phyloP scores from a whole-genome alignment of 2,113 vertebrate species.

The Delphinus delphis region DNA sequence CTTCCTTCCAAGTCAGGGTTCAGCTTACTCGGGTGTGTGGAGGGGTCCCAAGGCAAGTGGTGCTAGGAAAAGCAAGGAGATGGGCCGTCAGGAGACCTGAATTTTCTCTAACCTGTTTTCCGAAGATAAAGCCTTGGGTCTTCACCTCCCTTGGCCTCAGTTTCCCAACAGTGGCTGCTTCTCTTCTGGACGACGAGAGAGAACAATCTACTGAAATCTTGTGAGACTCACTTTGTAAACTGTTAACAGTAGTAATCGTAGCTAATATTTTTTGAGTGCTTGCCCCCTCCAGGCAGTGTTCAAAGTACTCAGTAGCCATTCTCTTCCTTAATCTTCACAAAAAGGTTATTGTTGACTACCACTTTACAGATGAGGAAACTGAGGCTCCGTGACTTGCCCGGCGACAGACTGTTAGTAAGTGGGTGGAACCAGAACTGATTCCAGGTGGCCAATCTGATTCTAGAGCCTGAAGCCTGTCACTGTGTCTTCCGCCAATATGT shows the following conservation, averaged over 20 bases:
- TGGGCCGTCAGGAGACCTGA: neutral
- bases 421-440: neutral
- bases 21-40: neutral
- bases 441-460: neutral
- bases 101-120: neutral
- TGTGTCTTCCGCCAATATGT: neutral
- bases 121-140: neutral
- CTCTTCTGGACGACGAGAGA: neutral
- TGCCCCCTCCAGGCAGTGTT: neutral
- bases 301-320: neutral
- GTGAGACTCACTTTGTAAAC: neutral
- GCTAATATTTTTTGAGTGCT: neutral
- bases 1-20: neutral
- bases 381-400: neutral
- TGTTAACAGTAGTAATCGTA: no score
- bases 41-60: no score
- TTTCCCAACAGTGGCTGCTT: neutral
- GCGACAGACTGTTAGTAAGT: neutral
- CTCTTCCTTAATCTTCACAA: neutral
- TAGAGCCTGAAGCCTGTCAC: neutral
- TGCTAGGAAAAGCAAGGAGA: neutral
- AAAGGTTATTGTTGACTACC: neutral
- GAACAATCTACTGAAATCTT: rapidly evolving
- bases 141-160: neutral
- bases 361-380: neutral